These are phyloP conservation scores for Sphecodes monilicornis DNA, from an alignment of 2,888 invertebrate species.

Conservation along the genomic window DNA sequence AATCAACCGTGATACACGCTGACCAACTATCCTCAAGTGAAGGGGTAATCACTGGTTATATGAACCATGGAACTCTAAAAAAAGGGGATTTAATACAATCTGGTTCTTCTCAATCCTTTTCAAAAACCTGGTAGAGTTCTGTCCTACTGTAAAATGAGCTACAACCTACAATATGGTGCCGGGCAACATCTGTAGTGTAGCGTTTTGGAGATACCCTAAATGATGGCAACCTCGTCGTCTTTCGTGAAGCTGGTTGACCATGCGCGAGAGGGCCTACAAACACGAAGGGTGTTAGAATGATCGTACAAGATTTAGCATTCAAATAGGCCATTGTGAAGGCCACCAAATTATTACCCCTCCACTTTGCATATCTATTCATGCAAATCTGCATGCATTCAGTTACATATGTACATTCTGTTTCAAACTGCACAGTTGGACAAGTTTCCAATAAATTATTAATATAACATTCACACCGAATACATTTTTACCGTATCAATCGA, in stretches of 20 bases:
- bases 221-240: background rate
- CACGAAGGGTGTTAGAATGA: background rate
- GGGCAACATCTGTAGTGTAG: background rate
- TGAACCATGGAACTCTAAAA: background rate
- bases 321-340: background rate
- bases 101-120: background rate
- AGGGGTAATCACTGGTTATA: background rate
- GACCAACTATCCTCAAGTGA: background rate
- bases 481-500: background rate
- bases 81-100: background rate
- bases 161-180: background rate
- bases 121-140: background rate
- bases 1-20: background rate
- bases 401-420: background rate
- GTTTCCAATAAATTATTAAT: slow-evolving; percentile 11
- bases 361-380: background rate
- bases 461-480: slow-evolving; percentile 4
- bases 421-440: slow-evolving; percentile 7
- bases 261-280: background rate
- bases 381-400: background rate
- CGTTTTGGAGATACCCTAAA: background rate
- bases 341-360: background rate
- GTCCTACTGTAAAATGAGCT: background rate
- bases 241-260: background rate
- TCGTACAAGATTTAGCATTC: background rate